These are phyloP conservation scores for Pomacea canaliculata DNA, from an alignment of 2,888 invertebrate species.

Conservation along the genomic window DNA sequence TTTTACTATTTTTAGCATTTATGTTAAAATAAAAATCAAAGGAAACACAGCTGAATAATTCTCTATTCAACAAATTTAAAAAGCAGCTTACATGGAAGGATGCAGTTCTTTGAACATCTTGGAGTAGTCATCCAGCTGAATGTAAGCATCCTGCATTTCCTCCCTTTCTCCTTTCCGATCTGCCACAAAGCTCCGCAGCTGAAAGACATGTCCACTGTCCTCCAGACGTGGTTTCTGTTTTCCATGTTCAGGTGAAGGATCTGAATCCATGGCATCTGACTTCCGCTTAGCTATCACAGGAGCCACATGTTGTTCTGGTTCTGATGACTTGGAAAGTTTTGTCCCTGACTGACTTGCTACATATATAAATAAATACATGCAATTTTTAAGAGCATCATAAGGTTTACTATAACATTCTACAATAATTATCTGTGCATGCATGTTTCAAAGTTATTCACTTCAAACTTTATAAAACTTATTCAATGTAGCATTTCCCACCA, in stretches of 20 bases:
- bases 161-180: constrained; percentile 72
- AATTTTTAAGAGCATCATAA: too few relatives aligned
- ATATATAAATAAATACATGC: too few relatives aligned
- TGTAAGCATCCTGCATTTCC: constrained; percentile 73
- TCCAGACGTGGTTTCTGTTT: constrained; percentile 3
- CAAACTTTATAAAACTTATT: too few relatives aligned
- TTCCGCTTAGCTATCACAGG: constrained; percentile 10
- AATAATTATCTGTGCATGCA: too few relatives aligned
- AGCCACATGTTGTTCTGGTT: background rate
- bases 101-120: constrained; percentile 52
- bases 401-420: too few relatives aligned
- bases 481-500: too few relatives aligned
- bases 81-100: constrained; percentile 62
- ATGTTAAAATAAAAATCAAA: too few relatives aligned
- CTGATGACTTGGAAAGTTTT: too few relatives aligned
- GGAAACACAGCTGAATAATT: too few relatives aligned
- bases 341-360: too few relatives aligned
- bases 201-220: constrained; percentile 30
- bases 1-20: too few relatives aligned
- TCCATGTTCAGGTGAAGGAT: constrained; percentile 4
- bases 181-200: constrained; percentile 58
- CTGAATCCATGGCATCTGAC: background rate
- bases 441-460: too few relatives aligned
- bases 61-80: background rate
- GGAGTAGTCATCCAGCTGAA: constrained; percentile 67